phyloP scores from a whole-genome alignment of 2,113 vertebrate genomes.

The Equus przewalskii region DNA sequence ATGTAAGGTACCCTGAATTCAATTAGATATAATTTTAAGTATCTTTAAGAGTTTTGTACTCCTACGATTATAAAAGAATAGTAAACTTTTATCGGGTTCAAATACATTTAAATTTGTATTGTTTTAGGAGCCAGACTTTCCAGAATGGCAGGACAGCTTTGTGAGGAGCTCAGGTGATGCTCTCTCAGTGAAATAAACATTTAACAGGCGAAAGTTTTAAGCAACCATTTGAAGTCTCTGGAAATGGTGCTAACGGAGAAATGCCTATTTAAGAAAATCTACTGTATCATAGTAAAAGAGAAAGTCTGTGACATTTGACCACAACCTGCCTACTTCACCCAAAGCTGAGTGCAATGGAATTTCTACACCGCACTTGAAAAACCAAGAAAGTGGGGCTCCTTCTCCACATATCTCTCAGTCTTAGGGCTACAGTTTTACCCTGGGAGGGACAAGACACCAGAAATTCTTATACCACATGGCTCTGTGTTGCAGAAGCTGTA shows the following conservation, averaged over 20 bases:
- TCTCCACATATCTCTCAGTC: background rate
- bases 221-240: background rate
- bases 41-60: background rate
- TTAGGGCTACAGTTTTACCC: background rate
- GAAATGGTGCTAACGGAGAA: background rate
- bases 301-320: background rate
- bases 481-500: background rate
- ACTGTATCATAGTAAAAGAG: background rate
- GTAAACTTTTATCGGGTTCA: background rate
- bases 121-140: background rate
- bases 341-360: background rate
- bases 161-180: fast-evolving
- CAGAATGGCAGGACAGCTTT: background rate
- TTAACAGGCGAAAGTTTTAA: background rate
- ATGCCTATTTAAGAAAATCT: background rate
- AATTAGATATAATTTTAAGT: background rate
- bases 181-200: background rate
- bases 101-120: background rate
- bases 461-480: background rate
- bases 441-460: background rate
- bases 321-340: background rate
- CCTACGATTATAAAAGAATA: background rate
- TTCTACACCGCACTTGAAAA: background rate
- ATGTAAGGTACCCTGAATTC: background rate
- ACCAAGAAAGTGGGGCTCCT: background rate